Evolutionary conservation across 2,888 invertebrate genomes (phyloP), one percentile per base, ranked within the genome.

Genomic region (Tineola bisselliella): DNA sequence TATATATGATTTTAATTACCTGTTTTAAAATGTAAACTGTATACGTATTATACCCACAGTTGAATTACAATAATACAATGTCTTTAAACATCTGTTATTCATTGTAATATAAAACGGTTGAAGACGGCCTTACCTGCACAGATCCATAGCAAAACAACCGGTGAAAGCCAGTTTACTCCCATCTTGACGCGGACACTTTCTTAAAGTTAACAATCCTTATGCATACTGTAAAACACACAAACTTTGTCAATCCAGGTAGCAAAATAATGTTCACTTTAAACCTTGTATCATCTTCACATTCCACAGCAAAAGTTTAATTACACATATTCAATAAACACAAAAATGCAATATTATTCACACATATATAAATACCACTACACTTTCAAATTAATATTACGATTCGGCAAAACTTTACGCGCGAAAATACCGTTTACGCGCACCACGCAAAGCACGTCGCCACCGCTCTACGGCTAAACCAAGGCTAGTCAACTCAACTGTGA

Each of bases 141-240:
- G 75, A 84, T 79, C 76, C 84, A 73, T 78, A 84, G 73, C 77
- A 81, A 75, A 74, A 75, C 76, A 73, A 81, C 75, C 70, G 78
- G 84, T 77, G 84, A 84, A 83, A 86, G 81, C 80, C 77, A 75
- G 76, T 78, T 71, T 70, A 75, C 75, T 76, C 76, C 76, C 86
- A 86, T 86, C 73, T 72, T 74, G 70, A 65, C 69, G 66, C n/a
- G n/a, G 68, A 70, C 72, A 73, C 82, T 81, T 70, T 71, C 13
- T 15, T 3, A 70, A 6, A 25, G 25, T 25, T 25, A 25, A 25
- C 25, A 25, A 25, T 25, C 25, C 25, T 25, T 25, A 25, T 25
- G 25, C 25, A 72, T 70, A 64, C 67, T 67, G 68, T 73, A 70
- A 73, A 71, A 66, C 68, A 66, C 68, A 75, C 72, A 67, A 25